Conservation (phyloP, 2,888 invertebrate species). For the Arge pagana region DNA sequence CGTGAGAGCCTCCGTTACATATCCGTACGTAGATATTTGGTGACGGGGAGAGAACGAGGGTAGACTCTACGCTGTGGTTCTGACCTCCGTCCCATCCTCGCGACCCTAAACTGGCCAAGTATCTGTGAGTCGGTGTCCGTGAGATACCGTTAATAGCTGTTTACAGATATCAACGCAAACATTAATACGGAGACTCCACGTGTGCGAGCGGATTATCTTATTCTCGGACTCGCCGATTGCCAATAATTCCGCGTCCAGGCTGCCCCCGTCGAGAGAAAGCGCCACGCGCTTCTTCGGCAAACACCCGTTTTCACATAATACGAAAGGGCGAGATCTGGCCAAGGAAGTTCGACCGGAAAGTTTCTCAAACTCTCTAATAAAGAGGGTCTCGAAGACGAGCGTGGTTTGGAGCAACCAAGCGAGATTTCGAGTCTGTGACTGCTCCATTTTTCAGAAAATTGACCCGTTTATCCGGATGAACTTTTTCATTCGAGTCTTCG, state of each 20-base stretch:
- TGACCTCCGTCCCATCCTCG: background rate
- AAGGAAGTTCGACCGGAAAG: conserved; percentile 1
- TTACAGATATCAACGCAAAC: conserved; percentile 57
- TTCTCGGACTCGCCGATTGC: conserved; percentile 47
- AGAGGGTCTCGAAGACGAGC: too few species aligned
- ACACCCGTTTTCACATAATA: conserved; percentile 17
- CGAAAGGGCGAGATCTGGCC: conserved; percentile 1
- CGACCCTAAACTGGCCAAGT: background rate
- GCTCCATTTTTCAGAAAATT: too few species aligned
- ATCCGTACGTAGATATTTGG: background rate
- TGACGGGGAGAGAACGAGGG: background rate
- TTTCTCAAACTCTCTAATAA: background rate
- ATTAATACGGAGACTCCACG: conserved; percentile 52
- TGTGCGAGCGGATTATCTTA: conserved; percentile 54
- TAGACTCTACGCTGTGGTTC: conserved; percentile 3
- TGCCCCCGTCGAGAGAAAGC: conserved; percentile 9
- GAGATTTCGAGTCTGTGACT: too few species aligned
- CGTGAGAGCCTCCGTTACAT: conserved; percentile 8
- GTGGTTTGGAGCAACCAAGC: too few species aligned
- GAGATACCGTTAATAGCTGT: conserved; percentile 49
- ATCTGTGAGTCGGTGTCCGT: conserved; percentile 12
- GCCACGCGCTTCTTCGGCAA: conserved; percentile 18
- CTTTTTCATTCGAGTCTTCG: too few species aligned
- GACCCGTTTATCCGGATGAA: too few species aligned
- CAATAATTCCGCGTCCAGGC: conserved; percentile 28